These are phyloP conservation scores for Cnemophilus loriae DNA, from an alignment of 2,113 vertebrate genomes.

Conservation along the genomic window DNA sequence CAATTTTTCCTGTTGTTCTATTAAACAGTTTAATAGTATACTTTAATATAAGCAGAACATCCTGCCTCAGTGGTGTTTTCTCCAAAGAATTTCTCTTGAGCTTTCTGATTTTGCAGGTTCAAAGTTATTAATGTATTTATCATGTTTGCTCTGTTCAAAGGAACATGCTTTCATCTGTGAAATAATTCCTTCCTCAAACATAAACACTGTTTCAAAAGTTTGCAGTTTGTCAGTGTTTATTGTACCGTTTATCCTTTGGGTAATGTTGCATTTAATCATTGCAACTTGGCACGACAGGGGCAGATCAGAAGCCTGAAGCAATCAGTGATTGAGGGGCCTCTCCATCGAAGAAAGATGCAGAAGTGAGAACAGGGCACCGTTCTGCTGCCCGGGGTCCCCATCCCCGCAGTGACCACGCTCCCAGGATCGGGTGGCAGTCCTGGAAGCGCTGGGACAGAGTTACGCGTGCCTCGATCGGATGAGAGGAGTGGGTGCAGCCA, in stretches of 20 bases:
- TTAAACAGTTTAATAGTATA: not conserved
- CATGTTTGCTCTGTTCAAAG: not conserved
- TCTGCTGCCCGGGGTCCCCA: not conserved
- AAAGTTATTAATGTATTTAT: not conserved
- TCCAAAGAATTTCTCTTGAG: not conserved
- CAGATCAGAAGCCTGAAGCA: not conserved
- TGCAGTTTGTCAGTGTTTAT: not conserved
- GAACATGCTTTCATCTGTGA: not conserved
- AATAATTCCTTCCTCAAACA: not conserved
- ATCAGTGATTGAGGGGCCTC: not conserved
- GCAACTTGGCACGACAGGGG: not conserved
- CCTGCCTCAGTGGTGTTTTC: not conserved
- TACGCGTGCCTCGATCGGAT: not conserved
- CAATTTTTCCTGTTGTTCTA: not conserved
- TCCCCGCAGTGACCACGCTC: not conserved
- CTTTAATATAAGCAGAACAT: not conserved
- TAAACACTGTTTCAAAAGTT: not conserved
- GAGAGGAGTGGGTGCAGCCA: not conserved
- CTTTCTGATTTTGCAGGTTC: not conserved
- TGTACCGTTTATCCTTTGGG: not conserved
- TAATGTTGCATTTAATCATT: not conserved
- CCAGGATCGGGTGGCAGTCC: not conserved
- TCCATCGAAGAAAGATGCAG: not conserved
- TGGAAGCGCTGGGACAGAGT: not conserved
- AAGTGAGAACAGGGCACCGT: not conserved